Evolutionary conservation across 2,888 invertebrate genomes (phyloP), one percentile per base, ranked within the genome.

Genomic region (Halocaridina rubra): DNA sequence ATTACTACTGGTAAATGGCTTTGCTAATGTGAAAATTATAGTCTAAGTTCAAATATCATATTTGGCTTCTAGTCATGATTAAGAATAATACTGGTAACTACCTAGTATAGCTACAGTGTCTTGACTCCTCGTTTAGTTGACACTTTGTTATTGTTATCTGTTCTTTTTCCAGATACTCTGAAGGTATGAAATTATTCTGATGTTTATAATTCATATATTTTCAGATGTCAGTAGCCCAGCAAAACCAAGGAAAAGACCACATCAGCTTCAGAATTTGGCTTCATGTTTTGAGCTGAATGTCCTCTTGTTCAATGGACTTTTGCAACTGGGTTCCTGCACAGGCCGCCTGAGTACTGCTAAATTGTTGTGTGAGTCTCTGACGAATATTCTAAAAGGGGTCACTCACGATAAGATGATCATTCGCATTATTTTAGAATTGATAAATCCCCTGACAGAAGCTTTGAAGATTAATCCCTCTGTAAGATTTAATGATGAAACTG

Each of bases 171-270:
- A n/a, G n/a, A n/a, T n/a, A n/a, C n/a, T n/a, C n/a, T n/a, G n/a
- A n/a, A n/a, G n/a, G n/a, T n/a, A n/a, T n/a, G n/a, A n/a, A n/a
- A n/a, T n/a, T n/a, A n/a, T n/a, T n/a, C n/a, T n/a, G n/a, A n/a
- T n/a, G n/a, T n/a, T n/a, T n/a, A n/a, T n/a, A n/a, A n/a, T n/a
- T n/a, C n/a, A n/a, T n/a, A 30, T 74, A 0, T 19, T 84, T 84
- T 7, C 84, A 84, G 84, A 67, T 32, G 22, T 74, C 22, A 10
- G 61, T 30, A 84, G 84, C 53, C 84, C 84, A 53, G 79, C 84
- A n/a, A 84, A 84, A 13, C 61, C 84, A n/a, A 79, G 32, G 33
- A 79, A 75, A 69, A 84, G 75, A 30, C 67, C 67, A 2, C 74
- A 80, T 57, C 74, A 74, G 10, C 33, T 84, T 10, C 75, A 79